Evolutionary conservation across 1,140 invertebrate genomes (phyloP), one percentile per base, ranked within the genome.

Genomic region (Lordiphosa stackelbergi): DNA sequence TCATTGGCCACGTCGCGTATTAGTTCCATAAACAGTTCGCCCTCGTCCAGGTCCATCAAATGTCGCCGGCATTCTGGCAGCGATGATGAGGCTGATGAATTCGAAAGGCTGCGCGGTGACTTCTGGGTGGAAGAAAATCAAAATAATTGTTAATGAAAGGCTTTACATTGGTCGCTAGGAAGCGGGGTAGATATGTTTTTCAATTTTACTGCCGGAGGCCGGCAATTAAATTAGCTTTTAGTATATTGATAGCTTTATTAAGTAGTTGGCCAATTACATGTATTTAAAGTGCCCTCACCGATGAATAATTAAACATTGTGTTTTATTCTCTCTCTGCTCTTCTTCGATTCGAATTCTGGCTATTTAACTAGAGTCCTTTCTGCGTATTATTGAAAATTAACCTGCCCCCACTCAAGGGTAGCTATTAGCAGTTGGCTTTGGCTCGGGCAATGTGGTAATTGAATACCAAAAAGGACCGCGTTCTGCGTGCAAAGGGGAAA

Each of bases 1-100:
- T 98, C 96, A 86, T 96, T 97, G 58, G 95, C 94, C 43, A 98
- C 95, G 86, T 98, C 96, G 41, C 95, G 91, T 73, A 97, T 97
- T 53, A 97, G 90, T 88, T 97, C 95, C 94, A 97, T 96, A 85
- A 97, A 96, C 12, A 96, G 90, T 65, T 96, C 95, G 22, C 92
- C 93, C 77, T 95, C 93, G 83, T 94, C 93, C 61, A 94, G 86
- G 75, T 91, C 90, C 85, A 90, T 90, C 62, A 92, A 85, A 71
- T 92, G 90, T 53, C 90, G 88, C 22, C 90, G 88, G 64, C 89
- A 88, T 31, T 88, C 90, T 41, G 89, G 72, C 12, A 88, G 63
- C 22, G 89, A 88, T 2, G 89, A 86, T 3, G 89, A 69, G 28
- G 72, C 70, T 8, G 81, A 79, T 19, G 89, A 89, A 53, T 72